Evolutionary conservation across 2,888 invertebrate genomes (phyloP), one percentile per base, ranked within the genome.

Genomic region (Volucella inanis): DNA sequence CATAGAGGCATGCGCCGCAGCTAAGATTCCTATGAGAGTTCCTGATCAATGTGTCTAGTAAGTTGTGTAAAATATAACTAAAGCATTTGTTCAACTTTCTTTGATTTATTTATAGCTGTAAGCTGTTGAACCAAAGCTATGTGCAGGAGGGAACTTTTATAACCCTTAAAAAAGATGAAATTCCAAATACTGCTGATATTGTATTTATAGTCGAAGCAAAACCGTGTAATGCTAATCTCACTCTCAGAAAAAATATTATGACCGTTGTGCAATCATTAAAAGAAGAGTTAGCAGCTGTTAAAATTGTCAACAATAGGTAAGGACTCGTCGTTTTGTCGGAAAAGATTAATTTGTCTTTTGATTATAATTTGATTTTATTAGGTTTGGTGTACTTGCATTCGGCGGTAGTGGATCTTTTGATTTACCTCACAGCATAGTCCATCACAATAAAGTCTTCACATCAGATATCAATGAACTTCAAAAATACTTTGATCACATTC

Each of bases 151-250:
- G 97, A 1, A 94, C 95, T 9, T 96, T 96, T 91, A 93, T 95
- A 67, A 93, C 94, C 70, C 91, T 97, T n/a, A 93, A 94, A 57
- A 94, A 93, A 45, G 89, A 91, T 12, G 90, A 91, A 18, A 93
- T 95, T 8, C 95, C 95, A 0, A 93, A 92, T 86, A 95, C 96
- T 4, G 95, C 96, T 2, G 98, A 98, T 92, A 93, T 98, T 0
- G 96, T 98, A 68, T 97, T 98, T 91, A 94, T 98, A 68, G 94
- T 98, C 0, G 98, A 98, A 90, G 97, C 97, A 1, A 96, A 96
- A 88, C 93, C 93, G 6, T 98, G 98, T 91, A 98, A 98, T 92
- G 93, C 93, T 86, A 94, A 95, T 87, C 91, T 97, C 1, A 93
- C 94, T 47, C 93, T 93, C 76, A 93, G 93, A 70, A 95, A 94